phyloP scores from a whole-genome alignment of 1,140 invertebrate species.

The Drosophila bocqueti region DNA sequence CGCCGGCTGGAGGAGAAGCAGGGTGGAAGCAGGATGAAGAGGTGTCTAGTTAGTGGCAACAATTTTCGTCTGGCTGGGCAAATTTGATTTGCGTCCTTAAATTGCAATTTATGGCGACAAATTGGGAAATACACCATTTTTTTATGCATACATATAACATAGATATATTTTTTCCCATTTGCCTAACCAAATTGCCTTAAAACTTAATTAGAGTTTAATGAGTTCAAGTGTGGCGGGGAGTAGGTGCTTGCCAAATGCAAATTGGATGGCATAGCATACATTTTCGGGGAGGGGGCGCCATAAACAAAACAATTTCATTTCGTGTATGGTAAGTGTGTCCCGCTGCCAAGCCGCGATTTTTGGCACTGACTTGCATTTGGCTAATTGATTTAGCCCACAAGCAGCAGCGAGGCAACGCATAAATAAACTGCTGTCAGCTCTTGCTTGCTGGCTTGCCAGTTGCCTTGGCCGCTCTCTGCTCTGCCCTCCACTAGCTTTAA shows the following conservation, averaged over 20 bases:
- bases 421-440: conserved; percentile 36
- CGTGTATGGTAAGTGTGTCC: background rate
- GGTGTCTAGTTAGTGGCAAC: conserved; percentile 52
- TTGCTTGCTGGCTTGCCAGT: conserved; percentile 25
- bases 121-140: conserved; percentile 63
- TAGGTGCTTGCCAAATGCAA: conserved; percentile 42
- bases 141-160: background rate
- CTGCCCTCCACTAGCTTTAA: conserved; percentile 19
- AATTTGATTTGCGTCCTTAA: conserved; percentile 75
- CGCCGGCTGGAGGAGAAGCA: conserved; percentile 52
- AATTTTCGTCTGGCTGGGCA: conserved; percentile 59
- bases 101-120: conserved; percentile 80
- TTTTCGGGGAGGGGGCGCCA: conserved; percentile 44
- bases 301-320: conserved; percentile 56
- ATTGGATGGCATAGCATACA: conserved; percentile 57
- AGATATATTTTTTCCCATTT: conserved; percentile 11
- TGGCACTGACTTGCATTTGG: conserved; percentile 76
- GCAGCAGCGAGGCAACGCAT: conserved; percentile 35
- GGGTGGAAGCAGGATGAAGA: background rate
- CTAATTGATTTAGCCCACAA: conserved; percentile 75
- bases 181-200: conserved; percentile 50
- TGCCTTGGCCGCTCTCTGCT: conserved; percentile 32
- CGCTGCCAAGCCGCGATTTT: conserved; percentile 65
- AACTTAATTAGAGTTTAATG: conserved; percentile 78
- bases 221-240: conserved; percentile 28